A percentile compares a stretch with the other conserved stretches of the same genome.
Conservation (phyloP, 2,888 invertebrate species). For the Lucinisca nassula region DNA sequence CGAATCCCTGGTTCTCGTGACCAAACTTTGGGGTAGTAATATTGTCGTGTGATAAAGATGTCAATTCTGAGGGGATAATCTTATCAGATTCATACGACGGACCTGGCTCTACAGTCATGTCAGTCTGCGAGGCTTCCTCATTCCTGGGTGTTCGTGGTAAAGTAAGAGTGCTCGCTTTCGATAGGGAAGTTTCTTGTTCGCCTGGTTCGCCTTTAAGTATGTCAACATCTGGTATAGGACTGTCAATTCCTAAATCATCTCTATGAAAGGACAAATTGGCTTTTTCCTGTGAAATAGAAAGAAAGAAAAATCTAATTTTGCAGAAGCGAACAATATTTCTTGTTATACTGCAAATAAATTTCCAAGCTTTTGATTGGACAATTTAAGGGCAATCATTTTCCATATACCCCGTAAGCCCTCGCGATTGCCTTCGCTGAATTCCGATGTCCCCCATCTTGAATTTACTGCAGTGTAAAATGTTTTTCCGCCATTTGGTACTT, state of each 20-base stretch:
- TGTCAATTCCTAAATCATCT: conserved; percentile 67
- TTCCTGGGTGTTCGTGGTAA: background rate
- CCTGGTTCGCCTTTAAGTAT: conserved; percentile 74
- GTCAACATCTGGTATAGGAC: conserved; percentile 77
- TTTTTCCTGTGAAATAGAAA: conserved; percentile 53
- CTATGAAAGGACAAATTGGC: conserved; percentile 30
- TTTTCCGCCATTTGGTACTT: no score
- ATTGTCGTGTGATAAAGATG: background rate
- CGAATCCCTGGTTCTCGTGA: conserved; percentile 39
- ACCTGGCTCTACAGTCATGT: background rate
- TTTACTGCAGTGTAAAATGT: no score
- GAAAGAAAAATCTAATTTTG: background rate
- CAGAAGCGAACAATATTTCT: no score
- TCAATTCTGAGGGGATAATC: background rate
- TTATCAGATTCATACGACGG: background rate
- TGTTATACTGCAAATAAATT: no score
- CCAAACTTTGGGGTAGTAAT: background rate
- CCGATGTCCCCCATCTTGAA: no score
- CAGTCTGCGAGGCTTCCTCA: background rate
- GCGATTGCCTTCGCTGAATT: no score
- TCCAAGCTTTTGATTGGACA: no score
- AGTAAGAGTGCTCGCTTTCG: conserved; percentile 56
- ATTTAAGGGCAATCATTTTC: no score
- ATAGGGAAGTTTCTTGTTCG: conserved; percentile 53
- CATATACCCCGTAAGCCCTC: no score